These are phyloP conservation scores for Dromococcyx pavoninus DNA, from an alignment of 2,797 vertebrate species.

Conservation along the genomic window DNA sequence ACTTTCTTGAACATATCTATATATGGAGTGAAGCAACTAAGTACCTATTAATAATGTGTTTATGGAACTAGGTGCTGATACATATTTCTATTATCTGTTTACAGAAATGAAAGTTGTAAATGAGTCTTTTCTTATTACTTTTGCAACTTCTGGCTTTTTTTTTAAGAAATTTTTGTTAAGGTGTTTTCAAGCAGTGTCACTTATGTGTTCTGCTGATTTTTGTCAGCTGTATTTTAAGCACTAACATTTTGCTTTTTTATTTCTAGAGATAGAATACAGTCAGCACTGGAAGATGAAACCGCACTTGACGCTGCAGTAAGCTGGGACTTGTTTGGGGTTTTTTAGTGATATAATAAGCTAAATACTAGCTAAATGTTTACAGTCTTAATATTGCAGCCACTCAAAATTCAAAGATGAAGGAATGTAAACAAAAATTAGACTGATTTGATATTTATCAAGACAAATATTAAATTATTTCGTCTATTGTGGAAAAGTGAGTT, in stretches of 20 bases:
- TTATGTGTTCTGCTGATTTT: neutral
- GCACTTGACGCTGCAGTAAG: slow-evolving; percentile 90
- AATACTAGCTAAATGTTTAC: neutral
- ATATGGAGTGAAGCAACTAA: neutral
- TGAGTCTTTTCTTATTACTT: neutral
- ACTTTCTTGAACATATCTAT: neutral
- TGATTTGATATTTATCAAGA: neutral
- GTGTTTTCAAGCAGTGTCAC: neutral
- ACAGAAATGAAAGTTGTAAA: neutral
- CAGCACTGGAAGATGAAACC: slow-evolving; percentile 89
- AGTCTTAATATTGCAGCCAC: neutral
- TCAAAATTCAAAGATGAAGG: neutral
- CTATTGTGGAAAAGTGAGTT: neutral
- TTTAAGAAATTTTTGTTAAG: neutral
- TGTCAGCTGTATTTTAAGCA: neutral
- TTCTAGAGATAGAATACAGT: slow-evolving; percentile 91
- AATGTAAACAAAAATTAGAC: neutral
- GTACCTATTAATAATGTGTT: neutral
- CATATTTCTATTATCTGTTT: neutral
- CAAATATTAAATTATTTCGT: neutral
- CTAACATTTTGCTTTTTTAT: neutral
- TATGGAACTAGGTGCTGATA: neutral
- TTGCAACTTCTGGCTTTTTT: neutral
- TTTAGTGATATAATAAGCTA: neutral
- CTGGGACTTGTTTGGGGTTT: neutral